Evolutionary conservation across 2,797 vertebrate genomes (phyloP), one percentile per base, ranked within the genome.

Genomic region (Pseudochaenichthys georgianus): DNA sequence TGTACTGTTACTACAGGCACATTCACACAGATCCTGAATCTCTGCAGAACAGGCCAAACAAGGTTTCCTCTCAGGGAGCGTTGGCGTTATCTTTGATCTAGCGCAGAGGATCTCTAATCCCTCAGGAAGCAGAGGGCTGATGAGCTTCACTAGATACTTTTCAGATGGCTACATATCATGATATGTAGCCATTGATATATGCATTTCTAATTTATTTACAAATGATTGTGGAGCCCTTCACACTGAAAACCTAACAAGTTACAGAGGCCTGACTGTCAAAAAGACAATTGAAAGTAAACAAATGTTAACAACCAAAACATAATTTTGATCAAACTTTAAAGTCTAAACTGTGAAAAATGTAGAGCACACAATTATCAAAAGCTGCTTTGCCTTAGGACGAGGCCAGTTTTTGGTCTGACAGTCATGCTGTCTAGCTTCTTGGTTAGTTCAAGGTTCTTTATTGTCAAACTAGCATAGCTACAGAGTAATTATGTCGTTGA

Each of bases 81-180:
- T 70, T 2, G 1, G 23, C 23, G 9, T 86, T 87, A 87, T 91
- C 74, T 83, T 10, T 73, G 74, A 88, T 88, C 73, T 84, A 28
- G 80, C 47, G 41, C 64, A 64, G 54, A 75, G 69, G 45, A 48
- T 73, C 77, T 79, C 28, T 77, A 75, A 71, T 90, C 72, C 70
- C 82, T 82, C 78, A 79, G 84, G 87, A 86, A 84, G 69, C 47
- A 61, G 55, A 63, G 46, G 28, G 15, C 61, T 73, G 6, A 46
- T 42, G 11, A 31, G n/a, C 54, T 48, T 50, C 69, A 64, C 54
- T 53, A 53, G 45, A 80, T 66, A 31, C 65, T 5, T 60, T 52
- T 11, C 13, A 51, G 13, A 51, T 42, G 28, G 42, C 55, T 50
- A 19, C 51, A 77, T 69, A 43, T 41, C 43, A 38, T 70, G 11